A percentile compares a stretch with the other conserved stretches of the same genome.
Conservation (phyloP, 35 echinoderm and acorn worm species). For the Amphiura filiformis region DNA sequence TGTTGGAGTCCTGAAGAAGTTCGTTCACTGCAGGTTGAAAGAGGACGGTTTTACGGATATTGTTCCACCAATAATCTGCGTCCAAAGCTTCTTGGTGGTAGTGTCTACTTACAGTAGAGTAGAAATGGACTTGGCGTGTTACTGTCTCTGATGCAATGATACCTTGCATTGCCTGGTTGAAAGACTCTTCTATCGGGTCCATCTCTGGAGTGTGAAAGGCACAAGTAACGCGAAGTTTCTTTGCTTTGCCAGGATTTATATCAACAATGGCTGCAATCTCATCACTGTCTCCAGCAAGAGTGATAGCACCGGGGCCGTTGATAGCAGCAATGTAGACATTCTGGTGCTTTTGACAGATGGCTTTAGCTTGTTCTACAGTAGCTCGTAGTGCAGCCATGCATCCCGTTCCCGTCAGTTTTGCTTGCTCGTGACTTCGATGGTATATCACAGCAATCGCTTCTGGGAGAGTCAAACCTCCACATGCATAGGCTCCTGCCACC, state of each 20-base stretch:
- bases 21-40: constrained; percentile 75
- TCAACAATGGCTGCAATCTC: constrained; percentile 65
- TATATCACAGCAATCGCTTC: constrained; percentile 87
- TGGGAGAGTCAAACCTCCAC: constrained; percentile 73
- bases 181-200: constrained; percentile 86
- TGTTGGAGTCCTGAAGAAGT: constrained; percentile 62
- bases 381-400: constrained; percentile 85
- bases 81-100: constrained; percentile 69
- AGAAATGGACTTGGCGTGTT: constrained; percentile 45
- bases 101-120: constrained; percentile 69
- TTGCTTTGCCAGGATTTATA: constrained; percentile 60
- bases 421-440: constrained; percentile 75
- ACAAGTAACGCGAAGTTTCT: constrained; percentile 81
- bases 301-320: constrained; percentile 86
- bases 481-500: constrained; percentile 85
- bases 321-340: constrained; percentile 82
- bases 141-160: constrained; percentile 59
- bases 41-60: constrained; percentile 82
- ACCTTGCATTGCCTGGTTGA: constrained; percentile 71
- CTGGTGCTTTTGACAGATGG: constrained; percentile 73
- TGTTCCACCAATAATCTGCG: constrained; percentile 90
- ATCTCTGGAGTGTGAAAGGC: constrained; percentile 95
- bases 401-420: constrained; percentile 76
- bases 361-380: constrained; percentile 62
- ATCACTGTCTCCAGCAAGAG: constrained; percentile 72